Evolutionary conservation across 1,140 invertebrate species (phyloP), one percentile per base, ranked within the genome.

Genomic region (Drosophila albomicans): DNA sequence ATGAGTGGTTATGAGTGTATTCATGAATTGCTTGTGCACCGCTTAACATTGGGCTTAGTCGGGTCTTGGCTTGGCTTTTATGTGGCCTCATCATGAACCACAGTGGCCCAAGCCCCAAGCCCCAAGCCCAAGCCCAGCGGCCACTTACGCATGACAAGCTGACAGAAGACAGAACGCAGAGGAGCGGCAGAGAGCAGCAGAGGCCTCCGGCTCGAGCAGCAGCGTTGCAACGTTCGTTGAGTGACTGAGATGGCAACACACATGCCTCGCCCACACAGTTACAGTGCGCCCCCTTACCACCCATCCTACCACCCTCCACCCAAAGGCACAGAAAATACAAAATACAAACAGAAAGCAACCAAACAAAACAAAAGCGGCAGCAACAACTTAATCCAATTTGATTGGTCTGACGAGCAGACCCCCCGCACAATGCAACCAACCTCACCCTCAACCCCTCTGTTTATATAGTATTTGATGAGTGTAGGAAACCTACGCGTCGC

Each of bases 321-420:
- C 20, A 25, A 25, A 25, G 35, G 2, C 6, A 38, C 35, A 38
- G 7, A 38, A 11, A 38, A 38, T 38, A 61, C 56, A 56, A 48
- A 30, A 28, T 41, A 25, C 32, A 38, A 58, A 52, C 20, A 45
- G 15, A 62, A 61, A 59, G 15, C 62, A 61, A 59, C 52, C 49
- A 57, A 65, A 69, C 41, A 69, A 73, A 77, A 64, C 74, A 78
- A 49, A 76, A 73, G 64, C 69, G 56, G 58, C 46, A 79, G 51
- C 74, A 88, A 88, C 78, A 88, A 88, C 84, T 88, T 88, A 88
- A 88, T 88, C 84, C 84, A 88, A 88, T 88, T 88, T 88, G 85
- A 84, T 75, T 88, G 84, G 71, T 54, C 77, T 69, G 65, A 66
- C 75, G 65, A 63, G 68, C 74, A 58, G 75, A 51, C 56, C 41